Conservation (phyloP, 1,140 invertebrate species). For the Acyrthosiphon pisum region DNA sequence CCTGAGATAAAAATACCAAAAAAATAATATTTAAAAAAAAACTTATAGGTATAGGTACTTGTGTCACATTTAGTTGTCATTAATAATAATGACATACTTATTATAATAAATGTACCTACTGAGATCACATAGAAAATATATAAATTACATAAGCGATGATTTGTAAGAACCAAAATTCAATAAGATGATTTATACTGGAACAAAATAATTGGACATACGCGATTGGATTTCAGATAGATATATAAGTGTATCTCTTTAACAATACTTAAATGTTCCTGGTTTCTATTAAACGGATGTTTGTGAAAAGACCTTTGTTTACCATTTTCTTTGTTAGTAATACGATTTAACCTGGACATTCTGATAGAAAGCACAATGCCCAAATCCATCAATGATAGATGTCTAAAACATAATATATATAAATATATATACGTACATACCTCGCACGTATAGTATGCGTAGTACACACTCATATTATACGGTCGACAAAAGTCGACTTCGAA, state of each 20-base stretch:
- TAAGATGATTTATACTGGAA: neutral
- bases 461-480: constrained; percentile 4
- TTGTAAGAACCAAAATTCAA: neutral
- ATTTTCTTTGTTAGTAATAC: neutral
- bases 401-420: neutral
- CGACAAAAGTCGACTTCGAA: constrained; percentile 18
- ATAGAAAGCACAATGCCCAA: neutral
- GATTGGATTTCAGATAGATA: neutral
- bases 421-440: neutral
- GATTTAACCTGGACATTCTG: neutral
- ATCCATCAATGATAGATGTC: constrained; percentile 12
- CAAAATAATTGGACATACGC: neutral
- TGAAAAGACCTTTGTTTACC: neutral
- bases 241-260: neutral
- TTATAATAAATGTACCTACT: neutral
- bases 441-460: neutral
- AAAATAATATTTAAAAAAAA: neutral
- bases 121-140: neutral
- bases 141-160: neutral
- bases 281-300: neutral
- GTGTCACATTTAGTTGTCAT: neutral
- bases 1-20: neutral
- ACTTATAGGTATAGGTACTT: neutral
- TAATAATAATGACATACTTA: neutral
- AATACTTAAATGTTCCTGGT: neutral